A percentile compares a stretch with the other conserved stretches of the same genome.
Evolutionary conservation across 1,140 invertebrate species (phyloP).

Genomic region (Ladona fulva): DNA sequence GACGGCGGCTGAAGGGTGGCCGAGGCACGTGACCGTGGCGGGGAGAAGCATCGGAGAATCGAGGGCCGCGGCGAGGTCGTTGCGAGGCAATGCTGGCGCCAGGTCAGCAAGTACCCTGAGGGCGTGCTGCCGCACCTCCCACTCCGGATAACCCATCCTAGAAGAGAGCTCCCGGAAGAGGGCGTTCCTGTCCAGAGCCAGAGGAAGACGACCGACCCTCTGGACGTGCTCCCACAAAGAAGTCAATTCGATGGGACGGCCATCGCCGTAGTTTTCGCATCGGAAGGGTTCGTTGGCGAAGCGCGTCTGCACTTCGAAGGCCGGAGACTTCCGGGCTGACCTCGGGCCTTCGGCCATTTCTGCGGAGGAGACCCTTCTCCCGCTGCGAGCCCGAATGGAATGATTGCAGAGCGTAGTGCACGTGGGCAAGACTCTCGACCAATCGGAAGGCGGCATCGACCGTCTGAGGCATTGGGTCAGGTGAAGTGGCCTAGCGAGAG

Average conservation of each 20-base stretch:
- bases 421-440: background rate
- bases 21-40: constrained; percentile 60
- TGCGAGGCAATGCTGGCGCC: constrained; percentile 49
- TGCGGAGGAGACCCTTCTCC: background rate
- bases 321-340: background rate
- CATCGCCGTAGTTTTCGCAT: background rate
- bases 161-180: constrained; percentile 59
- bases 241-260: constrained; percentile 37
- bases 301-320: background rate
- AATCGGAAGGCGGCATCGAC: background rate
- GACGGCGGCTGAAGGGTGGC: constrained; percentile 63
- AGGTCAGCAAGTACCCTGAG: constrained; percentile 63
- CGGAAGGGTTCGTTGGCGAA: background rate
- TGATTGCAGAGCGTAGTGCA: background rate
- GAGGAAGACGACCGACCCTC: constrained; percentile 41
- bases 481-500: background rate
- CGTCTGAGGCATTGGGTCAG: background rate
- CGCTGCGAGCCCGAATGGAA: background rate
- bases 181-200: constrained; percentile 49
- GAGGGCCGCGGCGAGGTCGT: constrained; percentile 48
- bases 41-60: constrained; percentile 42
- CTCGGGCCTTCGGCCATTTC: background rate
- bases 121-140: constrained; percentile 70
- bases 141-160: constrained; percentile 64
- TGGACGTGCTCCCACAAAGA: constrained; percentile 68